Conservation (phyloP, 2,797 vertebrate species). For the Tapera naevia region DNA sequence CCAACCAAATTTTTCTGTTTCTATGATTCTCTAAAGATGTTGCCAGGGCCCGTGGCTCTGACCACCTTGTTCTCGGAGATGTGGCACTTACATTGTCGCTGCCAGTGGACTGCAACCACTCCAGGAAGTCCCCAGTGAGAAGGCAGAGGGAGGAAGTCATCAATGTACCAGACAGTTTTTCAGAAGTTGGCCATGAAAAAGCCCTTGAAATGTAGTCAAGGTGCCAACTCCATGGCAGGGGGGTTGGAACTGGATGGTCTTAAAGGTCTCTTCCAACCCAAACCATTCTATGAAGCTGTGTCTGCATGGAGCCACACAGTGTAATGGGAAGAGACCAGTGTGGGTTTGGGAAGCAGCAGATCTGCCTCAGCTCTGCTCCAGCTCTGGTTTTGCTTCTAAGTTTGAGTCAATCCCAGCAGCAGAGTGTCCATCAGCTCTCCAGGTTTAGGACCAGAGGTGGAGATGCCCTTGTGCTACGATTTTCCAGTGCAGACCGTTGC, state of each 20-base stretch:
- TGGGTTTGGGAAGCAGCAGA: not conserved
- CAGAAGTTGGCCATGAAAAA: not conserved
- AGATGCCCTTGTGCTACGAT: not conserved
- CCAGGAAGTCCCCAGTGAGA: accelerated
- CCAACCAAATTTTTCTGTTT: too few relatives aligned
- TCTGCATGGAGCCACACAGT: not conserved
- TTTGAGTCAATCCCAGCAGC: not conserved
- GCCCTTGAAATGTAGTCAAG: not conserved
- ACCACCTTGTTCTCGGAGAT: not conserved
- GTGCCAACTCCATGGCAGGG: too few relatives aligned
- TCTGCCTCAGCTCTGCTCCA: not conserved
- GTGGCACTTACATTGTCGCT: not conserved
- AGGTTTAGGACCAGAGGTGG: not conserved
- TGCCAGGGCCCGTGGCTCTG: not conserved
- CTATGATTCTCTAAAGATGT: too few relatives aligned
- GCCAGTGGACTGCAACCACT: accelerated
- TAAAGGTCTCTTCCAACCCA: too few relatives aligned
- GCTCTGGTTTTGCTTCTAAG: not conserved
- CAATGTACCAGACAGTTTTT: not conserved
- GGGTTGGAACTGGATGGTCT: too few relatives aligned
- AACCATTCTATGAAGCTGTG: too few relatives aligned
- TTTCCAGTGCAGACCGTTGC: not conserved
- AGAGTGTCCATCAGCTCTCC: not conserved
- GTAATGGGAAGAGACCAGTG: not conserved
- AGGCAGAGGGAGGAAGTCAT: not conserved